Base-by-base conservation (phyloP, 2,797 vertebrate species). In the Streptopelia turtur region DNA sequence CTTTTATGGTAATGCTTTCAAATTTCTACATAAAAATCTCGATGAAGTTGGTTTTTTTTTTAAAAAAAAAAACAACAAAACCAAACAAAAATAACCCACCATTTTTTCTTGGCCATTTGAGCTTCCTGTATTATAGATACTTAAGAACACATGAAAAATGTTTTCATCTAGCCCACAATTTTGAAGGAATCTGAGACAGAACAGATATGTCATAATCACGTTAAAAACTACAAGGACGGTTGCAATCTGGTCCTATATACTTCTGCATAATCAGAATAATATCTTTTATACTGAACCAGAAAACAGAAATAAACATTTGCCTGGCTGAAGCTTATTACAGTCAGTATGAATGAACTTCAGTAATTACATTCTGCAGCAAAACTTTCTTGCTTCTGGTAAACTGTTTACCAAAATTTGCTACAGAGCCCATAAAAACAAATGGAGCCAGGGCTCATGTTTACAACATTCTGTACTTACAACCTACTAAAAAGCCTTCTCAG, bases 261-360 rank as follows among this genome's bases (percentile, higher is more conserved):
- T 78, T 78, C 72, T 69, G 22, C 50, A 66, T 81, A 63, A 35
- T 53, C 74, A 90, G 56, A 93, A 88, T 70, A 93, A 74, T 64
- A 88, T 84, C 63, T 66, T 86, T 71, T 70, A 70, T 87, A 84
- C 31, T 91, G 80, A 94, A 93, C 16, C 56, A 91, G 90, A 96
- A 94, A 89, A 84, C 70, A 91, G 76, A 97, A 96, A 91, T 84
- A 86, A 96, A 94, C 85, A 94, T 74, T 94, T 80, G 61, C 52
- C 55, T 1, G 28, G 16, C 28, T 91, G 59, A 95, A 91, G 80
- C 24, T 79, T 77, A 82, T 87, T 96, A 77, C 16, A 82, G 70
- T 66, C 70, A 74, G 18, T 37, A 90, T 35, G 79, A 80, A 83
- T 43, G 60, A 76, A 79, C 31, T 76, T 76, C 83, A 77, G 85